These are phyloP conservation scores for Smittia aterrima DNA, from an alignment of 2,888 invertebrate genomes.

Conservation along the genomic window DNA sequence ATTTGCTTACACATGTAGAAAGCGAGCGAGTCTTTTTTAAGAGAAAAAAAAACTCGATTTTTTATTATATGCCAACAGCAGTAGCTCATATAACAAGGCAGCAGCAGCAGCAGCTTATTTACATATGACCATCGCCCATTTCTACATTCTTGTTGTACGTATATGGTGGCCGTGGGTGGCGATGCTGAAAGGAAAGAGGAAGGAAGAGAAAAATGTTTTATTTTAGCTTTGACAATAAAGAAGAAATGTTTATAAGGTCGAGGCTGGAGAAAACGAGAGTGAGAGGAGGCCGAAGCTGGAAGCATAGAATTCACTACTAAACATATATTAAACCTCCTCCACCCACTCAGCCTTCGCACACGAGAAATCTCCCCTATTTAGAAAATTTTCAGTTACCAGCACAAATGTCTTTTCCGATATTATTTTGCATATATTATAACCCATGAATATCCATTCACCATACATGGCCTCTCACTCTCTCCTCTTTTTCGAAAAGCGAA, in stretches of 20 bases:
- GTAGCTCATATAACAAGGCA: conserved; percentile 16
- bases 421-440: conserved; percentile 42
- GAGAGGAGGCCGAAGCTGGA: neutral
- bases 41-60: conserved; percentile 19
- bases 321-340: conserved; percentile 23
- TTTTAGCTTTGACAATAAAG: conserved; percentile 40
- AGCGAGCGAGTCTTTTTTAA: conserved; percentile 17
- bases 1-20: conserved; percentile 37
- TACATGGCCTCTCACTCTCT: conserved; percentile 13
- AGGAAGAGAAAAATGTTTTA: conserved; percentile 31
- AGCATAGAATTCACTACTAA: conserved; percentile 33
- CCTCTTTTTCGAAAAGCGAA: neutral
- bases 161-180: conserved; percentile 15
- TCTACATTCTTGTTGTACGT: neutral
- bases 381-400: conserved; percentile 42
- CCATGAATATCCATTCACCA: conserved; percentile 37
- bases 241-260: conserved; percentile 41
- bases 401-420: conserved; percentile 42
- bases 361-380: conserved; percentile 36
- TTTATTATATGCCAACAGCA: conserved; percentile 25
- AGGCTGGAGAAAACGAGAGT: neutral
- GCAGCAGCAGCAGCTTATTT: conserved; percentile 38
- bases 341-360: neutral
- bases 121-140: conserved; percentile 41
- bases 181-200: neutral